These are phyloP conservation scores for Cossypha niveicapilla DNA, from an alignment of 2,797 vertebrate species.

Conservation along the genomic window DNA sequence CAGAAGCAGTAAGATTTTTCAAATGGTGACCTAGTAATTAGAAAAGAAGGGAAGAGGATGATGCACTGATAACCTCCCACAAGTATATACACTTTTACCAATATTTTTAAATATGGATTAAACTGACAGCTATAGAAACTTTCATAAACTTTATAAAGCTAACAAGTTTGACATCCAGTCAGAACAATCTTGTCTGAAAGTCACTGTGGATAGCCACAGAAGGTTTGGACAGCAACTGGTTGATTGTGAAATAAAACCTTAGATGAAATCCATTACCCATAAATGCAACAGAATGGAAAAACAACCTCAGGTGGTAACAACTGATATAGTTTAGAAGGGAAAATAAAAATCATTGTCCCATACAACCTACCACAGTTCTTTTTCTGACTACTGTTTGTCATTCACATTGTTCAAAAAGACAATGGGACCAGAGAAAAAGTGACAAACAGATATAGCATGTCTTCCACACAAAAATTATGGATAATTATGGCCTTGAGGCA, in stretches of 20 bases:
- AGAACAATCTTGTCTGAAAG: background rate
- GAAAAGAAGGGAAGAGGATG: background rate
- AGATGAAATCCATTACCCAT: background rate
- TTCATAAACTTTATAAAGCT: background rate
- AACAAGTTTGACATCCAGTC: background rate
- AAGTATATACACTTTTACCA: background rate
- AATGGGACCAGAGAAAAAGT: background rate
- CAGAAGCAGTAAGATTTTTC: background rate
- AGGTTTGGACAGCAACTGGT: background rate
- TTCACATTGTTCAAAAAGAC: background rate
- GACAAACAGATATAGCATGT: fast-evolving
- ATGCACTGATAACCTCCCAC: background rate
- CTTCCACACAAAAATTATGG: background rate
- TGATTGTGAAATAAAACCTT: background rate
- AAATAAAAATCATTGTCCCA: background rate
- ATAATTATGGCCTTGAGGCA: background rate
- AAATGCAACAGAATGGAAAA: background rate
- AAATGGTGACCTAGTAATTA: background rate
- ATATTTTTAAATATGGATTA: background rate
- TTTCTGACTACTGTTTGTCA: background rate
- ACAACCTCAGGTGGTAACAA: background rate
- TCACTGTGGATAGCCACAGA: background rate
- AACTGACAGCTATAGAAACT: background rate
- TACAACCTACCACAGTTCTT: fast-evolving
- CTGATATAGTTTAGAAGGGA: background rate